A percentile compares a stretch with the other conserved stretches of the same genome.
These are phyloP conservation scores for Parnassius smintheus DNA, from an alignment of 2,888 invertebrate genomes.

Conservation along the genomic window DNA sequence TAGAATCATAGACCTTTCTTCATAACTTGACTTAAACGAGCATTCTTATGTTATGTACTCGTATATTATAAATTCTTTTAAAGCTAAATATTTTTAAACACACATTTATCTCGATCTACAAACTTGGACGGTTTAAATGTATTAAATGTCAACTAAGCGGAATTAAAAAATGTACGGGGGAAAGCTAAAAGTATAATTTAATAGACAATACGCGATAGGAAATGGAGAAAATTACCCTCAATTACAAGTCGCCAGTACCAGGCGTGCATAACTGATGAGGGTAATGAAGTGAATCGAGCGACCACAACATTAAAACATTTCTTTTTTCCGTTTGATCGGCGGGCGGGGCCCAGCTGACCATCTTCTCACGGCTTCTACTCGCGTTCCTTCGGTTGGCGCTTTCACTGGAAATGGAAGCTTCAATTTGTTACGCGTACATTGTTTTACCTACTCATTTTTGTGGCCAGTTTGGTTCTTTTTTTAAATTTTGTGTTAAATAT, in stretches of 20 bases:
- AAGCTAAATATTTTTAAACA: too few species aligned
- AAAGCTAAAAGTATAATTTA: conserved; percentile 12
- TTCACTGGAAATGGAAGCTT: conserved; percentile 4
- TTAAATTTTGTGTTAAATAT: too few species aligned
- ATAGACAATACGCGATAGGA: conserved; percentile 14
- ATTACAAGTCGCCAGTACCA: conserved; percentile 42
- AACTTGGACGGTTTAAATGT: neutral
- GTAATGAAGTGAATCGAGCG: conserved; percentile 70
- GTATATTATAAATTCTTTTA: too few species aligned
- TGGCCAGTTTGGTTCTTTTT: too few species aligned
- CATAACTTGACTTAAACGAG: too few species aligned
- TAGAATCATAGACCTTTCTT: too few species aligned
- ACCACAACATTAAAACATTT: conserved; percentile 69
- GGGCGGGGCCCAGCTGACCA: conserved; percentile 45
- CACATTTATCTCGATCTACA: too few species aligned
- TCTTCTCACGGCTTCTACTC: conserved; percentile 49
- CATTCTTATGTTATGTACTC: too few species aligned
- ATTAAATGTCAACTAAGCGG: neutral
- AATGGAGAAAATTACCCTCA: conserved; percentile 43
- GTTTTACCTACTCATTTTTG: conserved; percentile 12
- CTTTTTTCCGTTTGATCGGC: conserved; percentile 43
- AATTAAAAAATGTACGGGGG: conserved; percentile 6
- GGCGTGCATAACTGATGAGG: conserved; percentile 57
- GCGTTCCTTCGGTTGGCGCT: conserved; percentile 25
- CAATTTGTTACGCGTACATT: conserved; percentile 37